Percentiles rank a stretch among this genome's conserved stretches.
These are phyloP conservation scores for Aphelenchoides fujianensis DNA, from an alignment of 1,140 invertebrate species.

Conservation along the genomic window DNA sequence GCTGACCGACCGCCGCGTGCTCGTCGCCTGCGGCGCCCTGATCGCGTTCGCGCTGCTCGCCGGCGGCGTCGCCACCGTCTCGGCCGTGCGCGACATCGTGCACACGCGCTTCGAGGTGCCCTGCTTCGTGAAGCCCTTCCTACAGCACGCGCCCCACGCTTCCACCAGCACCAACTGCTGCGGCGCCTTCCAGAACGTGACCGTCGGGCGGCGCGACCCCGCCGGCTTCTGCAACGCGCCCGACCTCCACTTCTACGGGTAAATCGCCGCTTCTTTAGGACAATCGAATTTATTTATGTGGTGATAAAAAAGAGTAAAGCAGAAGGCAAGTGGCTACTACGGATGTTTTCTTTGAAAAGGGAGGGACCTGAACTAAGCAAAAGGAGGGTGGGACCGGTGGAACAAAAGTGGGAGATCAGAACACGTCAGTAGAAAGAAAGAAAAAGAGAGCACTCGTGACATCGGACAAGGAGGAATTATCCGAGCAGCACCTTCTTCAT, in stretches of 20 bases:
- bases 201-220: conserved; percentile 24
- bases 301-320: too few relatives aligned
- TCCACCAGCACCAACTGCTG: conserved; percentile 46
- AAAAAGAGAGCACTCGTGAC: too few relatives aligned
- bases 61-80: background rate
- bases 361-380: too few relatives aligned
- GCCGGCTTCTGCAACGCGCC: conserved; percentile 26
- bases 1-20: background rate
- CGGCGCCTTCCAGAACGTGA: conserved; percentile 44
- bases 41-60: conserved; percentile 10
- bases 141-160: background rate
- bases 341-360: too few relatives aligned
- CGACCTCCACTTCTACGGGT: conserved; percentile 2
- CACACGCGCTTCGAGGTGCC: background rate
- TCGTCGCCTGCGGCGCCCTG: background rate
- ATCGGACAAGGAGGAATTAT: too few relatives aligned
- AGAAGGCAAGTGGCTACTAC: too few relatives aligned
- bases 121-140: background rate
- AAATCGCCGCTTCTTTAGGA: too few relatives aligned
- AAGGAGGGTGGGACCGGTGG: too few relatives aligned
- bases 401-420: too few relatives aligned
- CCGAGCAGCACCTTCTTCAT: conserved; percentile 47
- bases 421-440: too few relatives aligned
- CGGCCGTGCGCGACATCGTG: background rate
- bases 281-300: too few relatives aligned